Percentiles rank a stretch among this genome's conserved stretches.
These are phyloP conservation scores for Nomada goodeniana DNA, from an alignment of 2,888 invertebrate species.

Conservation along the genomic window DNA sequence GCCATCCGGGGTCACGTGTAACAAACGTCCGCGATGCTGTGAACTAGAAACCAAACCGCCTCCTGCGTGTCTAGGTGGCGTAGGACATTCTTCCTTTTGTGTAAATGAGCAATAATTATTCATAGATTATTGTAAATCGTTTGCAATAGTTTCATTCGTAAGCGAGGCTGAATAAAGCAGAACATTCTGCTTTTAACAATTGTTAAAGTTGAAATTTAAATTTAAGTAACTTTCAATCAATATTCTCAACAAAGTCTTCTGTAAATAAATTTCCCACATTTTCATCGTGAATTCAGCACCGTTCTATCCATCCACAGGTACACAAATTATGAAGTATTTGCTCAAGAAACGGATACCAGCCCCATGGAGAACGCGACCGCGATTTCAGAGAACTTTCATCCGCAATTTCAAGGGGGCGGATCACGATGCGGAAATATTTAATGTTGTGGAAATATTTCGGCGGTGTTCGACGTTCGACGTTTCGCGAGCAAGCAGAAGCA, in stretches of 20 bases:
- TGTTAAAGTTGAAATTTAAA: too few relatives aligned
- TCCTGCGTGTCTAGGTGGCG: neutral
- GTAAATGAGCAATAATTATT: too few relatives aligned
- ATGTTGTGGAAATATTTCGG: neutral
- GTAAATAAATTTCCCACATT: too few relatives aligned
- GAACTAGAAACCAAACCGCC: slow-evolving; percentile 44
- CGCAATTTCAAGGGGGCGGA: slow-evolving; percentile 30
- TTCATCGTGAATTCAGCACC: neutral
- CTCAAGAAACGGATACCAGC: slow-evolving; percentile 15
- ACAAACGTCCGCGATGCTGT: slow-evolving; percentile 50
- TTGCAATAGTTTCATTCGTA: too few relatives aligned
- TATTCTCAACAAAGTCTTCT: too few relatives aligned
- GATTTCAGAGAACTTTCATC: slow-evolving; percentile 37
- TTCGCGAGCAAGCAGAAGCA: slow-evolving; percentile 67
- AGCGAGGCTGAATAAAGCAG: too few relatives aligned
- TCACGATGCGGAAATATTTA: slow-evolving; percentile 57
- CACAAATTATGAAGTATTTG: neutral
- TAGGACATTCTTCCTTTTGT: neutral
- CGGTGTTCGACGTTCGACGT: slow-evolving; percentile 45
- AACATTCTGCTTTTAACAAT: too few relatives aligned
- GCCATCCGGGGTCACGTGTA: slow-evolving; percentile 55
- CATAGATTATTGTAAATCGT: neutral
- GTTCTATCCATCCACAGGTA: neutral
- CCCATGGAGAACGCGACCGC: neutral
- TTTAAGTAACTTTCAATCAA: too few relatives aligned